phyloP scores from a whole-genome alignment of 2,113 vertebrate species.

The Candoia aspera region DNA sequence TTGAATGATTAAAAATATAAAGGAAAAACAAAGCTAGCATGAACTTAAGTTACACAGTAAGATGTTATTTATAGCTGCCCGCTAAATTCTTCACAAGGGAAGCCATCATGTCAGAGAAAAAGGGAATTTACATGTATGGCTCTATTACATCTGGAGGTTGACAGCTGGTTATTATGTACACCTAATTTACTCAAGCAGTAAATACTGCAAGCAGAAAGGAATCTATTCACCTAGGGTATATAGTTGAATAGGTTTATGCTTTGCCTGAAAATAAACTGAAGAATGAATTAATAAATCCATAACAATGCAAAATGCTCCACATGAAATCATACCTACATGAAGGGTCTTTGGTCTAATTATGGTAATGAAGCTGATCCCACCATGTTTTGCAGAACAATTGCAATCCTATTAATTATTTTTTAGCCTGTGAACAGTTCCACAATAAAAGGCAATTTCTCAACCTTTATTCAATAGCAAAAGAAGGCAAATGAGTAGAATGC shows the following conservation, averaged over 20 bases:
- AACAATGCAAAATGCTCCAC: slow-evolving; percentile 9
- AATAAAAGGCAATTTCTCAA: slow-evolving; percentile 35
- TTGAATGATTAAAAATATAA: slow-evolving; percentile 60
- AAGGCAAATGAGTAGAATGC: slow-evolving; percentile 28
- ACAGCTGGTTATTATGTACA: slow-evolving; percentile 78
- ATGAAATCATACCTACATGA: slow-evolving; percentile 43
- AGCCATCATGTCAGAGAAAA: slow-evolving; percentile 44
- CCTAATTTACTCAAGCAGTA: slow-evolving; percentile 74
- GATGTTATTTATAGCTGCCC: slow-evolving; percentile 66
- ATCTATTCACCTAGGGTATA: slow-evolving; percentile 68
- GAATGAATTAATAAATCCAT: slow-evolving; percentile 65
- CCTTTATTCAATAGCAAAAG: slow-evolving; percentile 23
- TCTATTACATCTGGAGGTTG: slow-evolving; percentile 68
- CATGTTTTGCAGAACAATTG: slow-evolving; percentile 51
- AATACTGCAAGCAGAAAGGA: slow-evolving; percentile 65
- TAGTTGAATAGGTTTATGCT: slow-evolving; percentile 67
- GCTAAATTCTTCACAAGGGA: slow-evolving; percentile 47
- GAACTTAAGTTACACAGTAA: slow-evolving; percentile 69
- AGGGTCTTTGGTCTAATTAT: slow-evolving; percentile 57
- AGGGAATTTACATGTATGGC: slow-evolving; percentile 66
- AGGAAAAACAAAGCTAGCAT: slow-evolving; percentile 72
- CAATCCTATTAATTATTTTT: slow-evolving; percentile 51
- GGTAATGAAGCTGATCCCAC: slow-evolving; percentile 29
- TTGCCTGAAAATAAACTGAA: slow-evolving; percentile 65
- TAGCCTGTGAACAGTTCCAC: slow-evolving; percentile 41